Evolutionary conservation across 23 tunicate genomes (phyloP).

Genomic region (Diplosoma virens): DNA sequence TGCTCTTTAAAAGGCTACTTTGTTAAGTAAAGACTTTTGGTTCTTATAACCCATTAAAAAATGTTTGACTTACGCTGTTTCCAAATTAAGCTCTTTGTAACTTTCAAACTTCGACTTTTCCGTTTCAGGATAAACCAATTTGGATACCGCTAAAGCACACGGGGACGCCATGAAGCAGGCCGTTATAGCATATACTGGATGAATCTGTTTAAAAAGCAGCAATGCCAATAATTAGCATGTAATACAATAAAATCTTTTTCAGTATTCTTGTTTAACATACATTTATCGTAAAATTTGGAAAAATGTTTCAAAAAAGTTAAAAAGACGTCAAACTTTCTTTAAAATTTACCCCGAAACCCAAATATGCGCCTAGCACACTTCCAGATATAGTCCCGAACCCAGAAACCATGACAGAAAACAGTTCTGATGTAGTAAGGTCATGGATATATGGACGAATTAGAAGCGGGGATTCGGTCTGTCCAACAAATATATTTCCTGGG

Average conservation of each 20-base stretch:
- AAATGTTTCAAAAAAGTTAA: too few relatives aligned
- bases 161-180: constrained; percentile 90
- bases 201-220: too few relatives aligned
- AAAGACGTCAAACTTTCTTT: too few relatives aligned
- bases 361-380: background rate
- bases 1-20: too few relatives aligned
- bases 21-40: too few relatives aligned
- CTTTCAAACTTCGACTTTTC: constrained; percentile 44
- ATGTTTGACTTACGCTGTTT: constrained; percentile 37
- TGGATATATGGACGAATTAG: constrained; percentile 73
- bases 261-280: too few relatives aligned
- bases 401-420: constrained; percentile 56
- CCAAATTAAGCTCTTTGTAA: constrained; percentile 25
- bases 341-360: background rate
- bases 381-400: constrained; percentile 60
- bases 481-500: constrained; percentile 80
- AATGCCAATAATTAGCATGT: too few relatives aligned
- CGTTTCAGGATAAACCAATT: constrained; percentile 76
- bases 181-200: constrained; percentile 53
- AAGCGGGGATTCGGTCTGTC: constrained; percentile 75
- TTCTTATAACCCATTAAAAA: too few relatives aligned
- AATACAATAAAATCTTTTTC: too few relatives aligned
- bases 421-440: constrained; percentile 71
- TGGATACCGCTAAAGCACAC: constrained; percentile 63
- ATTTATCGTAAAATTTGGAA: too few relatives aligned